Base-by-base conservation (phyloP, 2,797 vertebrate genomes). In the Arnoldichthys spilopterus region DNA sequence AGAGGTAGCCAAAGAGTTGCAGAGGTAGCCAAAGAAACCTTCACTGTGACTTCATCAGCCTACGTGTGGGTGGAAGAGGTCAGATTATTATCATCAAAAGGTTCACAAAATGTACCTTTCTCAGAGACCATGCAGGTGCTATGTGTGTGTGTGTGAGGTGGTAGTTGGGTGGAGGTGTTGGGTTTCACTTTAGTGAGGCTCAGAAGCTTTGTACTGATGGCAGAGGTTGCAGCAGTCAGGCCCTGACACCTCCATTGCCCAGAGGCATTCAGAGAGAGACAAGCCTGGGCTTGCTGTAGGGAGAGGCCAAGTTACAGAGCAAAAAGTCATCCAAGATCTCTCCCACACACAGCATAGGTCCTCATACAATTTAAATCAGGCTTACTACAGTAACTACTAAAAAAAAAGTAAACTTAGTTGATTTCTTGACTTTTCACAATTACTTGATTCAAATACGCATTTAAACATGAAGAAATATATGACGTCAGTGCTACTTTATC, bases 221-320 rank as follows among this genome's bases (percentile, higher is more conserved):
- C 56, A 69, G 66, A 66, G 22, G 40, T 37, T 51, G 20, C 76
- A 83, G 66, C 64, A 84, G 85, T 80, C 79, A 83, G 80, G 88
- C 82, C 82, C 76, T 82, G 84, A 83, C 76, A 45, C 76, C 76
- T 79, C 56, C 20, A 87, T 84, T 85, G 59, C 89, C 86, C 81
- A 85, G 56, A 89, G 89, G 87, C 86, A 86, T 72, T 11, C 56
- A 77, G 20, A 61, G 49, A 47, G 85, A 92, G 86, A 83, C 92
- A 92, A 88, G 93, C 88, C 91, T 80, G 85, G 89, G 91, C 92
- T 93, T 85, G 91, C 72, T 81, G 73, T 82, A 89, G 91, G 94
- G 93, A 93, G 93, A 93, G 93, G 93, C 92, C 84, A 15, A 47
- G 54, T 61, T 72, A 75, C 80, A 82, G 28, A 76, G 67, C 34